phyloP scores from a whole-genome alignment of 2,113 vertebrate species.

The Onychostoma macrolepis region DNA sequence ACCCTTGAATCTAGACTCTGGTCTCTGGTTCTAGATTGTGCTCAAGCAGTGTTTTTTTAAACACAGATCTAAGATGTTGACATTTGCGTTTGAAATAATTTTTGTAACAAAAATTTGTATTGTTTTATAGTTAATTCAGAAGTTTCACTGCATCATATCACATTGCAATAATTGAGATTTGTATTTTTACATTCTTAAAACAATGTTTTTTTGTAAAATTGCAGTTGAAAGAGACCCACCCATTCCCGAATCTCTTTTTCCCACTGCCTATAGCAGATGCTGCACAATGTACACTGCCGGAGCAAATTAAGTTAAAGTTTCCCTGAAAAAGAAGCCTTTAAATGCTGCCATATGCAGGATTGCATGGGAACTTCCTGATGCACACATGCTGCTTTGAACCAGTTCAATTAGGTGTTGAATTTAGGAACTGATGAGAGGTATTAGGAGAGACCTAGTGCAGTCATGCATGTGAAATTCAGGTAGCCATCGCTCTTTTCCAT shows the following conservation, averaged over 20 bases:
- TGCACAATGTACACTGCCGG: conserved; percentile 72
- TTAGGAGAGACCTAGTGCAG: conserved; percentile 31
- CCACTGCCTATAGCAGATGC: conserved; percentile 65
- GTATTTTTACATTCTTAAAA: background rate
- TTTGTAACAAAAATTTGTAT: background rate
- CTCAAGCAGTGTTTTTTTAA: background rate
- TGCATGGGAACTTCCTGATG: conserved; percentile 83
- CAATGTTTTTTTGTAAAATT: background rate
- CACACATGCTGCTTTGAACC: conserved; percentile 78
- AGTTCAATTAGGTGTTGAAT: conserved; percentile 78
- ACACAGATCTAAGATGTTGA: background rate
- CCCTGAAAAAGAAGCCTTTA: conserved; percentile 79
- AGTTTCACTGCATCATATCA: background rate
- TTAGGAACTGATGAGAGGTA: conserved; percentile 47
- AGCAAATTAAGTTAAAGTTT: conserved; percentile 81
- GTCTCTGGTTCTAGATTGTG: background rate
- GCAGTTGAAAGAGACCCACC: conserved; percentile 19
- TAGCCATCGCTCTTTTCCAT: background rate
- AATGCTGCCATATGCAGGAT: conserved; percentile 84
- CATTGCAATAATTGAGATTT: background rate
- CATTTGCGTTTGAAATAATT: background rate
- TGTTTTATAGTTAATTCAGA: background rate
- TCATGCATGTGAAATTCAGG: conserved; percentile 13
- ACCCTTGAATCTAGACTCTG: background rate
- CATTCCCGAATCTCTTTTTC: conserved; percentile 48